A percentile compares a stretch with the other conserved stretches of the same genome.
phyloP scores from a whole-genome alignment of 2,113 vertebrate genomes.

The Ginglymostoma cirratum region DNA sequence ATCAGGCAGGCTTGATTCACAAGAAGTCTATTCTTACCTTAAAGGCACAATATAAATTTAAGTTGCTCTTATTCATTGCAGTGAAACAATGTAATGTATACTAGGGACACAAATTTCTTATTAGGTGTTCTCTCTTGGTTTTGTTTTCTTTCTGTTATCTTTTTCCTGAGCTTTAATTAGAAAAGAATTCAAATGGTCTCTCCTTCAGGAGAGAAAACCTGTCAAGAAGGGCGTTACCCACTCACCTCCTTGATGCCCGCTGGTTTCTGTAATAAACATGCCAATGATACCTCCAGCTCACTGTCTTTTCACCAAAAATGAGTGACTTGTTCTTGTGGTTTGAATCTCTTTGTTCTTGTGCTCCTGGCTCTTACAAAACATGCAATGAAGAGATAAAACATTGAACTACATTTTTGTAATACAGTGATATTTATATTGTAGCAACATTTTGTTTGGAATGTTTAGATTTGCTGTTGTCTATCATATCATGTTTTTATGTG shows the following conservation, averaged over 20 bases:
- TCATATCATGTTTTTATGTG: background rate
- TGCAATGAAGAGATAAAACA: background rate
- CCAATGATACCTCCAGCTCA: background rate
- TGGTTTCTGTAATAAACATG: background rate
- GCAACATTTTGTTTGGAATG: background rate
- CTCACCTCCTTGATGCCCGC: background rate
- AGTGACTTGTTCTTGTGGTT: too few relatives aligned
- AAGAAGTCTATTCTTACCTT: background rate
- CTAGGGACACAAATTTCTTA: background rate
- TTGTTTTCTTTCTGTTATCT: background rate
- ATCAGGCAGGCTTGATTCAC: background rate
- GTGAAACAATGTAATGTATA: background rate
- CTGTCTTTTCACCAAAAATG: background rate
- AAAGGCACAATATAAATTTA: background rate
- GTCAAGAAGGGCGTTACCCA: background rate
- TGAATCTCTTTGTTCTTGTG: background rate
- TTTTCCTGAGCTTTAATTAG: background rate
- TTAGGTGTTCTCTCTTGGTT: background rate
- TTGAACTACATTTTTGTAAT: background rate
- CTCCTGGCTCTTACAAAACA: background rate
- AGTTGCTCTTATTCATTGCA: background rate
- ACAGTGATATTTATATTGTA: background rate
- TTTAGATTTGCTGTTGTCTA: background rate
- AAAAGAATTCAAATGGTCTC: background rate
- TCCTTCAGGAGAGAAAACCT: background rate